Base-by-base conservation (phyloP, 2,797 vertebrate genomes). In the Anas flavirostris region DNA sequence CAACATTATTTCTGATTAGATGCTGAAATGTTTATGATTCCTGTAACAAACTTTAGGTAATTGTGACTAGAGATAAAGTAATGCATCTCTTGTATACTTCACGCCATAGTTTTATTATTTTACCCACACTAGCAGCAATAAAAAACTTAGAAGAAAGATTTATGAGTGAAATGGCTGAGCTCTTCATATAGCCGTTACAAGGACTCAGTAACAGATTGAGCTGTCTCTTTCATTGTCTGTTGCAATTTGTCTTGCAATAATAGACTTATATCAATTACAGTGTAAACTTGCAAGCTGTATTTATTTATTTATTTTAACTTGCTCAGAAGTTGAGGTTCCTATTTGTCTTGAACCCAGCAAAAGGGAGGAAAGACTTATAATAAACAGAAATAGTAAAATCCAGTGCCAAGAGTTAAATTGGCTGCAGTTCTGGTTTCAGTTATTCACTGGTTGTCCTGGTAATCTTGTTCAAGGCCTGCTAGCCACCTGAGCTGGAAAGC, bases 191-290 rank as follows among this genome's bases (percentile, higher is more conserved):
- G 78, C 86, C 35, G 77, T 91, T 94, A 88, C 81, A 90, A 60
- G 82, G 90, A 83, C 95, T 93, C 14, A 8, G 75, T 96, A 96
- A 96, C 91, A 90, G 94, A 97, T 95, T 92, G 92, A 96, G 91
- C 95, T 97, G 84, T 92, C 86, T 95, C 33, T 69, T 94, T 86
- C n/a, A 22, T 59, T 97, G 82, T 82, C 95, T 95, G 81, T 86
- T 94, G 77, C 50, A 37, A 93, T 93, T 86, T 94, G 58, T 92
- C 95, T 91, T 94, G 66, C 55, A 97, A 93, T 96, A 95, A 85
- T 68, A 95, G 82, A 95, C 66, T 95, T 90, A 31, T 91, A 84
- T 94, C 81, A 93, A 77, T 76, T 92, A 94, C 66, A 62, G 44
- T 70, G 48, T 89, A 85, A 95, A 76, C 90, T 63, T 94, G 88